Evolutionary conservation across 2,888 invertebrate species (phyloP), one percentile per base, ranked within the genome.

Genomic region (Zygothrica quintamaculata): DNA sequence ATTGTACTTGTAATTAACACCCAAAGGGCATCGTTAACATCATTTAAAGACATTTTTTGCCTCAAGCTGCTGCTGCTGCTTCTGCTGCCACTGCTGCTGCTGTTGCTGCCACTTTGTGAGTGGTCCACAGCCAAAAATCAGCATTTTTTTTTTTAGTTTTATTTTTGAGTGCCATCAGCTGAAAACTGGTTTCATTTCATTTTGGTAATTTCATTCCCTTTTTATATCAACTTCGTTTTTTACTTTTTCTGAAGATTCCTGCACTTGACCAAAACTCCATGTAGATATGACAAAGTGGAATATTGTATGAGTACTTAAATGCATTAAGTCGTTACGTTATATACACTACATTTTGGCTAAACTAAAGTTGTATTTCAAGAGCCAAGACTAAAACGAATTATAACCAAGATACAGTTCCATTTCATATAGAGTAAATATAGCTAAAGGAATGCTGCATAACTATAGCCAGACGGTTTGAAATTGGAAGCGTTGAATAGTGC

Each of bases 1-100:
- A 74, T 79, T 64, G 77, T 65, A 75, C 71, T 72, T 73, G 74
- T 72, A 88, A 88, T 88, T 81, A 84, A 84, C 79, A 84, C 88
- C 81, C 88, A 87, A 84, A 77, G 87, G 85, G 88, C 88, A 87
- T 87, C 79, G 81, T 85, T 87, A 88, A 81, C 81, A 71, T 74
- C 75, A 86, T 82, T 86, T 75, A 81, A 51, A 66, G 74, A 69
- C 80, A 77, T 60, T 59, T 48, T 52, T 48, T n/a, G n/a, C n/a
- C n/a, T 18, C 69, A 53, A 55, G 47, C 18, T 22, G 18, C 18
- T 22, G 18, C 18, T n/a, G n/a, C n/a, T n/a, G n/a, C n/a, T n/a
- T n/a, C n/a, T n/a, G n/a, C n/a, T n/a, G n/a, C n/a, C n/a, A n/a
- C n/a, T n/a, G n/a, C n/a, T n/a, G n/a, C n/a, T n/a, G 47, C 18